Percentiles rank a stretch among this genome's conserved stretches.
phyloP scores from a whole-genome alignment of 2,797 vertebrate species.

The Paguma larvata region DNA sequence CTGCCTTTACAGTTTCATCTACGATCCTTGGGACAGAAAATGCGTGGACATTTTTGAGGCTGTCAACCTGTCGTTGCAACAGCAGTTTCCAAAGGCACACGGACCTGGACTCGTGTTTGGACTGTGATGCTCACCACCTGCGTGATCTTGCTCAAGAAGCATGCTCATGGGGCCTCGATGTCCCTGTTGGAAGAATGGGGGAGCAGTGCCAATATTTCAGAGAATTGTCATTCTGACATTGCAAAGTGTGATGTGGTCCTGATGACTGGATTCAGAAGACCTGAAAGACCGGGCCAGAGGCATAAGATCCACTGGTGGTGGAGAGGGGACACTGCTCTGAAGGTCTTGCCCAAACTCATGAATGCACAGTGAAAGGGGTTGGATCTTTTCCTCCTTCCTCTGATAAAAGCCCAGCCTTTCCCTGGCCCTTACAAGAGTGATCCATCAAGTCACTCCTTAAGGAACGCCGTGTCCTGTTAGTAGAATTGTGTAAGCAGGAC shows the following conservation, averaged over 20 bases:
- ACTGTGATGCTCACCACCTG: not conserved
- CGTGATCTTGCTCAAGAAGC: not conserved
- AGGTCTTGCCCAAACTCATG: not conserved
- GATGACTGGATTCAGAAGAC: not conserved
- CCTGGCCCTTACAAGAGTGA: not conserved
- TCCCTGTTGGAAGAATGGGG: not conserved
- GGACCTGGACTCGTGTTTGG: not conserved
- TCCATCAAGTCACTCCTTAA: not conserved
- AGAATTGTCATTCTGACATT: not conserved
- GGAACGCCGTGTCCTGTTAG: not conserved
- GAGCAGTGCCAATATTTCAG: not conserved
- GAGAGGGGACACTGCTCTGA: not conserved
- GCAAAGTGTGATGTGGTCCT: rapidly evolving
- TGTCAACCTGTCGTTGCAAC: rapidly evolving
- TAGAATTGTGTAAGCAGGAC: not conserved
- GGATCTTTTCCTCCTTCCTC: not conserved
- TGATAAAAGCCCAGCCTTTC: not conserved
- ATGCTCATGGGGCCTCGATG: not conserved
- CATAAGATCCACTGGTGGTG: not conserved
- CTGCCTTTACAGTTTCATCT: not conserved
- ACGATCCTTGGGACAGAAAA: not conserved
- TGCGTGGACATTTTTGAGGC: not conserved
- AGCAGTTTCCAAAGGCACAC: not conserved
- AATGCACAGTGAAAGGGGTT: not conserved
- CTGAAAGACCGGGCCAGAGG: not conserved